phyloP scores from a whole-genome alignment of 2,113 vertebrate genomes.

The Pithys albifrons region DNA sequence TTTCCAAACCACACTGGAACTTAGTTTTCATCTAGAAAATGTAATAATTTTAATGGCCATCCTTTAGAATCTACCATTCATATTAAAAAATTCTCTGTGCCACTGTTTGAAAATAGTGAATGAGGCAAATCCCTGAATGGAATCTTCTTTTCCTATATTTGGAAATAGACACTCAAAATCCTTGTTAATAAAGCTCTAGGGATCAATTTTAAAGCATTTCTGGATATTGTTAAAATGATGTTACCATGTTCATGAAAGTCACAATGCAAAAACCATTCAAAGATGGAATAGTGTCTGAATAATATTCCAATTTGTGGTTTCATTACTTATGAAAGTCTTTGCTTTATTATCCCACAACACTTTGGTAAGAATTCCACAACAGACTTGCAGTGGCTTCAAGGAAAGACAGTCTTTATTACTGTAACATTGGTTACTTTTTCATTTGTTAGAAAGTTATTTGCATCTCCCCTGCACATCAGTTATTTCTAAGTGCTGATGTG shows the following conservation, averaged over 20 bases:
- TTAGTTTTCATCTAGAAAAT: neutral
- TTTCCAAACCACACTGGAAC: neutral
- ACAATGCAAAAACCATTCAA: neutral
- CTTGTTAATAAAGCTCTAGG: neutral
- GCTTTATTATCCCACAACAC: neutral
- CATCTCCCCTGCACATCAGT: neutral
- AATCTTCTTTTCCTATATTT: neutral
- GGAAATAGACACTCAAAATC: neutral
- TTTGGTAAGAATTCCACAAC: neutral
- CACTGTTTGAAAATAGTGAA: neutral
- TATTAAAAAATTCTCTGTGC: neutral
- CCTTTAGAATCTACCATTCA: neutral
- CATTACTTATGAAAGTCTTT: constrained; percentile 21
- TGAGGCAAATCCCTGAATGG: neutral
- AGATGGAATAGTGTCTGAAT: constrained; percentile 13
- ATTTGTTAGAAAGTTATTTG: neutral
- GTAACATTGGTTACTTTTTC: neutral
- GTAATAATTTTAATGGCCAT: neutral
- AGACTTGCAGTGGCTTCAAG: neutral
- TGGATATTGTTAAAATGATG: constrained; percentile 7
- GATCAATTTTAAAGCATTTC: neutral
- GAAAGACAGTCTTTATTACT: neutral
- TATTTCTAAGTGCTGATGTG: neutral
- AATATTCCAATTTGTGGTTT: constrained; percentile 44
- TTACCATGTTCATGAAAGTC: constrained; percentile 36